phyloP scores from a whole-genome alignment of 2,888 invertebrate genomes.

The Lasius platythorax region DNA sequence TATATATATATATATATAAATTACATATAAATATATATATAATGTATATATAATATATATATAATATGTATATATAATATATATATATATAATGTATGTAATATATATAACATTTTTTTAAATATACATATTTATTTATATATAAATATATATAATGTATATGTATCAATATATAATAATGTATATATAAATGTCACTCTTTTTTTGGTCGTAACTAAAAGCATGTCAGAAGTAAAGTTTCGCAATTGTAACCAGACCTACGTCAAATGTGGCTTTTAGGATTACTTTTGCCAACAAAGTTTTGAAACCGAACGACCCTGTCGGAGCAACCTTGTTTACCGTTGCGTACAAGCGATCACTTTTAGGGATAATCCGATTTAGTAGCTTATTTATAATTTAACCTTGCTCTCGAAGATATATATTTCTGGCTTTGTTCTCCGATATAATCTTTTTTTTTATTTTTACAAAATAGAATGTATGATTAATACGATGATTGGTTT shows the following conservation, averaged over 20 bases:
- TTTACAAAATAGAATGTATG: background rate
- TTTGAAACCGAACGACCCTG: background rate
- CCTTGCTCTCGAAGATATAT: background rate
- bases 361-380: conserved; percentile 22
- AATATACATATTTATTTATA: no score
- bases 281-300: conserved; percentile 62
- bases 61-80: no score
- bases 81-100: no score
- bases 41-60: no score
- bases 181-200: background rate
- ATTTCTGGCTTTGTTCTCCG: background rate
- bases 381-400: conserved; percentile 22
- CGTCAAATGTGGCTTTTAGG: conserved; percentile 73
- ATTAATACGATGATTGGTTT: background rate
- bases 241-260: conserved; percentile 64
- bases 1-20: background rate
- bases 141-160: no score
- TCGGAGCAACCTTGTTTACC: background rate
- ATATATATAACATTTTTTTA: no score
- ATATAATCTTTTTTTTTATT: background rate
- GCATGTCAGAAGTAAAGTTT: conserved; percentile 31
- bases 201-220: conserved; percentile 20
- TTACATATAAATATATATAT: no score
- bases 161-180: no score
- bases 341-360: conserved; percentile 35